phyloP scores from a whole-genome alignment of 2,113 vertebrate species.

The Lophochroa leadbeateri region DNA sequence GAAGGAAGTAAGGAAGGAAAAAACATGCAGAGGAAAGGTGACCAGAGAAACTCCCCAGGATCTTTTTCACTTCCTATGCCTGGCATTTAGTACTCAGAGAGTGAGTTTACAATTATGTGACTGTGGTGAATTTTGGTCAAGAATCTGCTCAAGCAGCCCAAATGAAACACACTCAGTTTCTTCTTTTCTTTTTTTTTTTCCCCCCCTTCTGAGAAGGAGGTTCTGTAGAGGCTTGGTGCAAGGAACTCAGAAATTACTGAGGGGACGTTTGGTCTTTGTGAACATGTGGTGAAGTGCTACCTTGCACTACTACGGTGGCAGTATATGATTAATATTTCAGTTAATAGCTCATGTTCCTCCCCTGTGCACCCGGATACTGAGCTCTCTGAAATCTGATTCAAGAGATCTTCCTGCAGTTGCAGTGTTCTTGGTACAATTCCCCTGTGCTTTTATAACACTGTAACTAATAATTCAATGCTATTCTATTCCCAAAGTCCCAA shows the following conservation, averaged over 20 bases:
- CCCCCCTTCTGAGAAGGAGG: not conserved
- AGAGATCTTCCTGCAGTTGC: slow-evolving; percentile 7
- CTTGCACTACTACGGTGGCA: not conserved
- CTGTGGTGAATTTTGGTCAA: not conserved
- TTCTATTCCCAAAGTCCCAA: not conserved
- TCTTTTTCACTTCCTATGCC: not conserved
- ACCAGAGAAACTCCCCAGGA: not conserved
- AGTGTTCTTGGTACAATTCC: not conserved
- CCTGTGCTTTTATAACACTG: not conserved
- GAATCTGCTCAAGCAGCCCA: not conserved
- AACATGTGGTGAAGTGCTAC: not conserved
- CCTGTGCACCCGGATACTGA: not conserved
- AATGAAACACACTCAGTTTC: not conserved
- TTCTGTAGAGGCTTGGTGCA: not conserved
- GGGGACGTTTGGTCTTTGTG: not conserved
- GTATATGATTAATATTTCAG: slow-evolving; percentile 41
- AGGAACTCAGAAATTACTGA: not conserved
- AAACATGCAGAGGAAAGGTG: not conserved
- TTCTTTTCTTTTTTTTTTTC: not conserved
- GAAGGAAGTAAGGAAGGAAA: not conserved
- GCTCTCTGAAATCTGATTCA: slow-evolving; percentile 41
- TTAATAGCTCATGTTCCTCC: slow-evolving; percentile 28
- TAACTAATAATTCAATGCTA: slow-evolving; percentile 10
- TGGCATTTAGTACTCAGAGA: not conserved
- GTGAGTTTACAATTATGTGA: not conserved